phyloP scores from a whole-genome alignment of 2,113 vertebrate species.

The Proteles cristata region DNA sequence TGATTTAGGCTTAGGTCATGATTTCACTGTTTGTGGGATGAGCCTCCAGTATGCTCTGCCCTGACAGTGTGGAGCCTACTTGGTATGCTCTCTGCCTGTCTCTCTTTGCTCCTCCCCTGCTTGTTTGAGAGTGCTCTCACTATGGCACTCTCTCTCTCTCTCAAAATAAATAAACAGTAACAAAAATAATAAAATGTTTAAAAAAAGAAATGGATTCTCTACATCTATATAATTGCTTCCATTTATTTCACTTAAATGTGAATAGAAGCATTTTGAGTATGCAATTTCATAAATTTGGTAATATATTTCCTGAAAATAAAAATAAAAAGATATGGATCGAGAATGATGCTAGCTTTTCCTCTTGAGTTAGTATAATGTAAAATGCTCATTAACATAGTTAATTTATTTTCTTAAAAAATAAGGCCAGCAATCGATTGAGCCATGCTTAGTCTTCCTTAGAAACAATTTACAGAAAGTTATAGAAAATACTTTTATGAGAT shows the following conservation, averaged over 20 bases:
- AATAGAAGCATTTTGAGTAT: background rate
- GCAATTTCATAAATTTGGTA: background rate
- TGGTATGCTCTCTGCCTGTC: no score
- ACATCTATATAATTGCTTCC: background rate
- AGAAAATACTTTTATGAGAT: background rate
- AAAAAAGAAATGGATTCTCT: background rate
- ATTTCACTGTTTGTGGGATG: no score
- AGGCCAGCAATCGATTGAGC: background rate
- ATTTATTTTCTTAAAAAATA: constrained; percentile 36
- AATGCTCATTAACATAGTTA: background rate
- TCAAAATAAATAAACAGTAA: no score
- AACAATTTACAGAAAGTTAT: background rate
- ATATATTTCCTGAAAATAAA: background rate
- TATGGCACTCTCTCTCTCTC: no score
- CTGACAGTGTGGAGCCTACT: no score
- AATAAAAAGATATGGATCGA: background rate
- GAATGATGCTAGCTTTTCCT: background rate
- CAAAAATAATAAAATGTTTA: no score
- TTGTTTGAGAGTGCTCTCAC: no score
- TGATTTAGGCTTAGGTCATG: no score
- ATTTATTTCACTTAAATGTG: background rate
- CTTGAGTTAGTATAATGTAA: background rate
- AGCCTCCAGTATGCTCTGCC: no score
- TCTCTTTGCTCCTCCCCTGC: no score
- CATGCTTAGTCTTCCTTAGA: background rate